phyloP scores from a whole-genome alignment of 2,113 vertebrate species.

The Coryphaenoides rupestris region DNA sequence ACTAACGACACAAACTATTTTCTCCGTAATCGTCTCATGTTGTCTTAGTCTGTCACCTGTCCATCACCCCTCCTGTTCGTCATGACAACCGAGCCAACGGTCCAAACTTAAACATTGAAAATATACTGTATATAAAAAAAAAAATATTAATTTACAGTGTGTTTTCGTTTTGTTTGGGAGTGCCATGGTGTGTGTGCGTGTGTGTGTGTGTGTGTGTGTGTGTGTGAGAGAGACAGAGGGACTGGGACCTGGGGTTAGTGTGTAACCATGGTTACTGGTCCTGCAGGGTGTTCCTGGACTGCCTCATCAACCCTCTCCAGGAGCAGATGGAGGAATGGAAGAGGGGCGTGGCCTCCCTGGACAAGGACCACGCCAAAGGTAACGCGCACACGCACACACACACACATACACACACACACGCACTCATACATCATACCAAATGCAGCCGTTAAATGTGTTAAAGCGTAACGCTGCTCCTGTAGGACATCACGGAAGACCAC shows the following conservation, averaged over 20 bases:
- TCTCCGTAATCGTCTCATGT: not conserved
- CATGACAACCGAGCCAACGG: no score
- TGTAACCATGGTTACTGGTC: constrained; percentile 4
- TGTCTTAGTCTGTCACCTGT: not conserved
- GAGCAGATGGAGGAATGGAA: constrained; percentile 98
- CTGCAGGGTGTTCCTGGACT: constrained; percentile 85
- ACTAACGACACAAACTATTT: not conserved
- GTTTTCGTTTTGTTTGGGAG: no score
- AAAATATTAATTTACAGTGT: no score
- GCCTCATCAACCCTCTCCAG: constrained; percentile 93
- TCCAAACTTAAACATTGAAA: no score
- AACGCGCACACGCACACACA: not conserved
- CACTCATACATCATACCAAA: not conserved
- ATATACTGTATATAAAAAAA: no score
- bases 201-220: not conserved
- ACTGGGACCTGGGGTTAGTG: not conserved
- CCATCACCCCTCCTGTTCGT: not conserved
- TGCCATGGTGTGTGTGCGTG: no score
- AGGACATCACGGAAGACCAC: no score
- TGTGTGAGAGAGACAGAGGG: not conserved
- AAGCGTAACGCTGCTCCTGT: not conserved
- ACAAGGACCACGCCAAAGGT: constrained; percentile 97
- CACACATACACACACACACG: not conserved
- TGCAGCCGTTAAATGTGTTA: not conserved
- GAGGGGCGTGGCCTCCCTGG: constrained; percentile 87